Percentiles rank a stretch among this genome's conserved stretches.
phyloP scores from a whole-genome alignment of 53 echinoderm and acorn worm genomes.

The Crossaster papposus region DNA sequence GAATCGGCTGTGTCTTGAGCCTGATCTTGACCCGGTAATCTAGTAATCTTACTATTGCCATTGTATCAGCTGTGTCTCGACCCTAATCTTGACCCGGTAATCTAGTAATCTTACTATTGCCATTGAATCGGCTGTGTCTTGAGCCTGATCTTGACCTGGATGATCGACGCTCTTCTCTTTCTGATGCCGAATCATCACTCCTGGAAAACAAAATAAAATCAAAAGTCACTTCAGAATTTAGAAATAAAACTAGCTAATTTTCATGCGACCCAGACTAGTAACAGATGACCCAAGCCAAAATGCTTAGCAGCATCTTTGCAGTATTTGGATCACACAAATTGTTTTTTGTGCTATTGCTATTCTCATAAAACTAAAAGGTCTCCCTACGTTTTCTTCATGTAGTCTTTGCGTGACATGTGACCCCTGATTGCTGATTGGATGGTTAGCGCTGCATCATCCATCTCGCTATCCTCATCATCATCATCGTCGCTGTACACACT shows the following conservation, averaged over 20 bases:
- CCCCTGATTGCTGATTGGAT: slow-evolving; percentile 95
- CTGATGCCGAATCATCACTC: slow-evolving; percentile 32
- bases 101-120: slow-evolving; percentile 40
- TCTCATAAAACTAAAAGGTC: background rate
- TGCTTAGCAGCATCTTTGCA: background rate
- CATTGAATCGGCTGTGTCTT: slow-evolving; percentile 45
- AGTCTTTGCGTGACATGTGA: slow-evolving; percentile 94
- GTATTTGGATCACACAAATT: background rate
- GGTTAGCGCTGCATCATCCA: slow-evolving; percentile 90
- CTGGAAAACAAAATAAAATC: background rate
- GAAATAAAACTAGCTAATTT: background rate
- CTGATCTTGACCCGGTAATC: background rate
- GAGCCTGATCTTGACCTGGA: slow-evolving; percentile 53
- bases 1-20: too few relatives aligned
- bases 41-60: slow-evolving; percentile 41
- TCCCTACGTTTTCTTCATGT: slow-evolving; percentile 60
- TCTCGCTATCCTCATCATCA: slow-evolving; percentile 76
- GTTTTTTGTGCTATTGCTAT: background rate
- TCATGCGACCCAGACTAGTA: background rate
- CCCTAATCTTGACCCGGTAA: background rate
- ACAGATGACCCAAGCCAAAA: background rate
- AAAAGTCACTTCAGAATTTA: background rate
- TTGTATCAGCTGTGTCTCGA: slow-evolving; percentile 48
- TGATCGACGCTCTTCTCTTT: slow-evolving; percentile 2
- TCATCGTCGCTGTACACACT: slow-evolving; percentile 72